These are phyloP conservation scores for Andrena marginata DNA, from an alignment of 2,888 invertebrate species.

Conservation along the genomic window DNA sequence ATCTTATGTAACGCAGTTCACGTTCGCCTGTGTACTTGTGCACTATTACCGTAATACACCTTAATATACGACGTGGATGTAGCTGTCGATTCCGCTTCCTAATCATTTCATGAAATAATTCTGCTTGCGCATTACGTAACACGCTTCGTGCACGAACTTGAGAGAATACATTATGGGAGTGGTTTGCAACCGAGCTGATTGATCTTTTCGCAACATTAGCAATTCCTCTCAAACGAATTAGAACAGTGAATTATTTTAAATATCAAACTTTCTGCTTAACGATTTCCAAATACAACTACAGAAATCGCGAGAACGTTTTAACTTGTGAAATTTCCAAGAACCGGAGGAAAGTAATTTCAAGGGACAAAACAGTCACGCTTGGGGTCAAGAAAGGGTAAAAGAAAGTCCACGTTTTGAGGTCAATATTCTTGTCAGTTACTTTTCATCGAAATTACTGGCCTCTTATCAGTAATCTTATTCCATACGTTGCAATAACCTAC, in stretches of 20 bases:
- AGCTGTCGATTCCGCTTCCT: constrained; percentile 21
- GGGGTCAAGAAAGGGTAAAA: neutral
- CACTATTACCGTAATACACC: constrained; percentile 9
- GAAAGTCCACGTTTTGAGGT: neutral
- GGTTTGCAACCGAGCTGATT: neutral
- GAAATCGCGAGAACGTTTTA: neutral
- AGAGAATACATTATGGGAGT: constrained; percentile 6
- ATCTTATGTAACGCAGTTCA: constrained; percentile 8
- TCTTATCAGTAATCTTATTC: neutral
- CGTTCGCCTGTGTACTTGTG: constrained; percentile 1
- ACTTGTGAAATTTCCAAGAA: neutral
- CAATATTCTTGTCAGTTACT: neutral
- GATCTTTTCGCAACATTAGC: constrained; percentile 20
- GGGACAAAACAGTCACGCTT: no score
- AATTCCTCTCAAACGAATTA: neutral
- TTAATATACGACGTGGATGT: constrained; percentile 13
- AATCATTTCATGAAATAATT: constrained; percentile 51
- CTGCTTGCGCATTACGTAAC: constrained; percentile 45
- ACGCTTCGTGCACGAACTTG: neutral
- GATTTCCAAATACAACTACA: neutral
- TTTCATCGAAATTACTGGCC: neutral
- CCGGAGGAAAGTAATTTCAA: neutral
- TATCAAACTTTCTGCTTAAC: neutral
- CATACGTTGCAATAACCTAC: neutral
- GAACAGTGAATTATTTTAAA: constrained; percentile 24